Conservation (phyloP, 2,113 vertebrate species). For the Ranitomeya variabilis region DNA sequence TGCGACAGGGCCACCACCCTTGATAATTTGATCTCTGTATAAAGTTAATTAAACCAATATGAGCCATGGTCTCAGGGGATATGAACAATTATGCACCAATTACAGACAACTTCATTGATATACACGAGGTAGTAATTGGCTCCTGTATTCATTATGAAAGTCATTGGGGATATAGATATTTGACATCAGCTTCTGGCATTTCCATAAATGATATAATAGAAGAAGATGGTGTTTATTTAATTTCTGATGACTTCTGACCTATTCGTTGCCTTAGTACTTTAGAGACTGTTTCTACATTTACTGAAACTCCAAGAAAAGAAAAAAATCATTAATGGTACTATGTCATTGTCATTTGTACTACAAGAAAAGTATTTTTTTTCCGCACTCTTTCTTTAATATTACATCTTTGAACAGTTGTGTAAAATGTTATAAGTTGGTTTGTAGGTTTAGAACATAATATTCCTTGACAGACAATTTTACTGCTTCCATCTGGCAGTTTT, state of each 20-base stretch:
- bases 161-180: conserved; percentile 12
- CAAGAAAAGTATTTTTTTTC: background rate
- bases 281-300: background rate
- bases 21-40: conserved; percentile 39
- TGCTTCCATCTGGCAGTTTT: conserved; percentile 57
- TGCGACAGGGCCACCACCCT: conserved; percentile 23
- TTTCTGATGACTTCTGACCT: background rate
- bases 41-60: conserved; percentile 53
- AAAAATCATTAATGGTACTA: background rate
- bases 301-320: background rate
- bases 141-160: conserved; percentile 46
- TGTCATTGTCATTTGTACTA: conserved; percentile 14
- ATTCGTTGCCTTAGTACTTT: background rate
- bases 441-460: conserved; percentile 53
- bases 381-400: conserved; percentile 34
- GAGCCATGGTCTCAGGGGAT: conserved; percentile 38
- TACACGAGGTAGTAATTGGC: conserved; percentile 32
- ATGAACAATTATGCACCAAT: conserved; percentile 54
- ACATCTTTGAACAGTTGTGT: conserved; percentile 29
- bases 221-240: conserved; percentile 21
- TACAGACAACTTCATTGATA: conserved; percentile 34
- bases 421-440: conserved; percentile 52
- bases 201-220: conserved; percentile 23
- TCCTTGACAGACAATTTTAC: conserved; percentile 56
- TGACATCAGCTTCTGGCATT: background rate